Conservation (phyloP, 2,797 vertebrate genomes). For the Eulemur rubriventer region DNA sequence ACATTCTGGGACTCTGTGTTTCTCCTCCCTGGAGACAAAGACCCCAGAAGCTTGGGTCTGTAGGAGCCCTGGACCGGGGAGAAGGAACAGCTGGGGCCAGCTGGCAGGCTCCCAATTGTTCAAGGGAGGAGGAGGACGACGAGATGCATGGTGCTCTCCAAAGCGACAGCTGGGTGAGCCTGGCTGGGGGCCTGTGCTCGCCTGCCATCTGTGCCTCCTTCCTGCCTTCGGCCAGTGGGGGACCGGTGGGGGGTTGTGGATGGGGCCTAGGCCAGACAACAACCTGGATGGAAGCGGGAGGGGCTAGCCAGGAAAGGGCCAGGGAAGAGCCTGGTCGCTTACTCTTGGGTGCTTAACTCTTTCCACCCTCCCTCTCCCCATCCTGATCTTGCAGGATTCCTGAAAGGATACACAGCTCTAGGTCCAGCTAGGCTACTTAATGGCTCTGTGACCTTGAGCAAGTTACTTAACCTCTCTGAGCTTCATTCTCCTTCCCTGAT, state of each 20-base stretch:
- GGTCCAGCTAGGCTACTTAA: background rate
- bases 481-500: background rate
- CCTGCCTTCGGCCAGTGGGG: background rate
- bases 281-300: slow-evolving; percentile 28
- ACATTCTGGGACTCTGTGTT: background rate
- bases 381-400: background rate
- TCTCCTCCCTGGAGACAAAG: slow-evolving; percentile 31
- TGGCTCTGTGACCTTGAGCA: background rate
- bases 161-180: slow-evolving; percentile 76
- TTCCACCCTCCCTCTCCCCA: background rate
- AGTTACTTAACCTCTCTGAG: background rate
- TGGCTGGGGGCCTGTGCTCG: slow-evolving; percentile 72
- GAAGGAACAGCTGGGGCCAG: slow-evolving; percentile 71
- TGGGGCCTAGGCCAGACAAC: slow-evolving; percentile 30
- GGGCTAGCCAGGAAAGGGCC: background rate
- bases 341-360: background rate
- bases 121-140: slow-evolving; percentile 40
- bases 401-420: background rate
- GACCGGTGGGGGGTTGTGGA: background rate
- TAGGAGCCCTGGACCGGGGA: slow-evolving; percentile 32
- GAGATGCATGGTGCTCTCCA: slow-evolving; percentile 59
- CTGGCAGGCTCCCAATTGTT: slow-evolving; percentile 68
- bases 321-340: background rate
- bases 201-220: slow-evolving; percentile 79
- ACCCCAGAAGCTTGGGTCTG: background rate